Evolutionary conservation across 2,797 vertebrate genomes (phyloP).

Genomic region (Lagorchestes hirsutus): DNA sequence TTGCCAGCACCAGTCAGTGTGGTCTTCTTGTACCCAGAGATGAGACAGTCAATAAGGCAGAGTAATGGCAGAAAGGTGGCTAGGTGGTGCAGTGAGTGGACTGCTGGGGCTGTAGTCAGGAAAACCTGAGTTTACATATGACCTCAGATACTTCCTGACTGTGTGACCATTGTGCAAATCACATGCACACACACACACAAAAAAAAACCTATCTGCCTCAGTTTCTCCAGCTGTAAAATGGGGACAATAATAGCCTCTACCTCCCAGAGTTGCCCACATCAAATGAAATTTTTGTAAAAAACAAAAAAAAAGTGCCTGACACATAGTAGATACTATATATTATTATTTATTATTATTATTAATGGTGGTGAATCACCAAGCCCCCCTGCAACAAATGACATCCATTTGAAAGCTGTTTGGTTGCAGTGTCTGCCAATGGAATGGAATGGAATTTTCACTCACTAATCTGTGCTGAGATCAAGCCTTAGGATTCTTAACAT

Average conservation of each 20-base stretch:
- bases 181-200: too few relatives aligned
- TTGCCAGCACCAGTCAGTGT: neutral
- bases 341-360: neutral
- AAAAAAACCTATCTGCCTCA: neutral
- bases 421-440: neutral
- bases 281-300: neutral
- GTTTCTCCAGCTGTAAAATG: neutral
- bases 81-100: neutral
- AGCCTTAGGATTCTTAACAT: neutral
- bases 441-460: neutral
- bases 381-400: neutral
- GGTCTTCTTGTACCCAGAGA: neutral
- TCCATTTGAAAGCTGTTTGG: neutral
- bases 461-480: neutral
- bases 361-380: neutral
- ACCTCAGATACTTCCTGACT: neutral
- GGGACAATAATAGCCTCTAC: neutral
- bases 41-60: neutral
- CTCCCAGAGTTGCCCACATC: neutral
- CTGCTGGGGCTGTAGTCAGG: neutral
- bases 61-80: neutral
- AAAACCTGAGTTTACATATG: neutral
- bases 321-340: neutral
- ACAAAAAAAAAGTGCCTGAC: neutral
- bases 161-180: too few relatives aligned